A percentile compares a stretch with the other conserved stretches of the same genome.
phyloP scores from a whole-genome alignment of 2,888 invertebrate genomes.

The Altica lythri region DNA sequence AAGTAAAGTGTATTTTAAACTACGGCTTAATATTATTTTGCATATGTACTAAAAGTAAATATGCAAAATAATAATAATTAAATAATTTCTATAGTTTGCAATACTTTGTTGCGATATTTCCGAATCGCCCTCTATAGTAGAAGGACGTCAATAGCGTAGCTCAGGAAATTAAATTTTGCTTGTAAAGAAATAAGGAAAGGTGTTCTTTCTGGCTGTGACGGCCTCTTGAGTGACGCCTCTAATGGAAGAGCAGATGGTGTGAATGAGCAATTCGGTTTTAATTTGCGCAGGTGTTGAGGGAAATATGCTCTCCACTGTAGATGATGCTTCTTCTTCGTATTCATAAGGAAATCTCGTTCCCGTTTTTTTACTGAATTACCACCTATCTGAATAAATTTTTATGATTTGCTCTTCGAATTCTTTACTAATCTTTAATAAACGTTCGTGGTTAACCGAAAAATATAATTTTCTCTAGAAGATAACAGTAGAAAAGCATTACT shows the following conservation, averaged over 20 bases:
- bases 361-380: slow-evolving; percentile 30
- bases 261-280: slow-evolving; percentile 59
- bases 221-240: slow-evolving; percentile 53
- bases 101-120: too few relatives aligned
- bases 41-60: too few relatives aligned
- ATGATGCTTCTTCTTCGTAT: slow-evolving; percentile 39
- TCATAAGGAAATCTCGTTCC: slow-evolving; percentile 48
- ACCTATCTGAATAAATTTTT: background rate
- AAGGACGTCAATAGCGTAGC: slow-evolving; percentile 53
- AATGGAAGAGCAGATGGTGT: slow-evolving; percentile 58
- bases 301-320: slow-evolving; percentile 32
- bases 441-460: too few relatives aligned
- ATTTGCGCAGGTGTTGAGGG: slow-evolving; percentile 55
- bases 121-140: slow-evolving; percentile 20
- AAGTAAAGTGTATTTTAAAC: background rate
- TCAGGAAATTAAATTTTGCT: slow-evolving; percentile 60
- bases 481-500: too few relatives aligned
- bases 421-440: too few relatives aligned
- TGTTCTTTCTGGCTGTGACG: slow-evolving; percentile 56
- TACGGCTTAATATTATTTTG: too few relatives aligned
- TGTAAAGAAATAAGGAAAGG: slow-evolving; percentile 58
- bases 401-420: background rate
- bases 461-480: too few relatives aligned
- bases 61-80: too few relatives aligned
- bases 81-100: too few relatives aligned